These are phyloP conservation scores for Rhynchophorus ferrugineus DNA, from an alignment of 1,140 invertebrate species.

Conservation along the genomic window DNA sequence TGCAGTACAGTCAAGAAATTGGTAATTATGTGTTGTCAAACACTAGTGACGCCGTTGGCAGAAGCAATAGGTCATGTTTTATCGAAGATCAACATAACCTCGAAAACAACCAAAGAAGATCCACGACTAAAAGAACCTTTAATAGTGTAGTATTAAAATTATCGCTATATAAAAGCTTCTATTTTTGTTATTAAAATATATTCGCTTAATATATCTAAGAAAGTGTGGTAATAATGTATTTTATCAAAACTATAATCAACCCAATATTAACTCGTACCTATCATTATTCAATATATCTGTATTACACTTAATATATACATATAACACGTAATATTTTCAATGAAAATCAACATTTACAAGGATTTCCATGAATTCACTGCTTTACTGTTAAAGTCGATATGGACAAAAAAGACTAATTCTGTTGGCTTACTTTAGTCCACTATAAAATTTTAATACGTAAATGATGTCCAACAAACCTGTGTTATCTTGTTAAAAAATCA, in stretches of 20 bases:
- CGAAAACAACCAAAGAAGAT: not conserved
- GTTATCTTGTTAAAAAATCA: no score
- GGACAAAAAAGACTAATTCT: no score
- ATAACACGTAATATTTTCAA: no score
- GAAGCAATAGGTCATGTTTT: slow-evolving; percentile 57
- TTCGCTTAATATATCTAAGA: not conserved
- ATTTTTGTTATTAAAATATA: not conserved
- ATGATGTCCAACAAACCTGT: no score
- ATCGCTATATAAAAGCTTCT: not conserved
- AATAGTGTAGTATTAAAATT: not conserved
- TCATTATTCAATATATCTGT: no score
- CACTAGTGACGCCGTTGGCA: slow-evolving; percentile 52
- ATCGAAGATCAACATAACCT: slow-evolving; percentile 47
- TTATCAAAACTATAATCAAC: not conserved
- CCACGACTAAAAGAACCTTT: not conserved
- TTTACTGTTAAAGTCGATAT: no score
- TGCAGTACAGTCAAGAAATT: slow-evolving; percentile 54
- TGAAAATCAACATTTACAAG: no score
- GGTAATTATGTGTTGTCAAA: slow-evolving; percentile 51
- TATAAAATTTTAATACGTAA: no score
- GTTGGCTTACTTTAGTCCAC: no score
- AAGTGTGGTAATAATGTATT: not conserved
- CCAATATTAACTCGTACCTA: no score
- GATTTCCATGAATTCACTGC: no score
- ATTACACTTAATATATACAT: no score